Conservation (phyloP, 2,888 invertebrate species). For the Bhutanitis thaidina region DNA sequence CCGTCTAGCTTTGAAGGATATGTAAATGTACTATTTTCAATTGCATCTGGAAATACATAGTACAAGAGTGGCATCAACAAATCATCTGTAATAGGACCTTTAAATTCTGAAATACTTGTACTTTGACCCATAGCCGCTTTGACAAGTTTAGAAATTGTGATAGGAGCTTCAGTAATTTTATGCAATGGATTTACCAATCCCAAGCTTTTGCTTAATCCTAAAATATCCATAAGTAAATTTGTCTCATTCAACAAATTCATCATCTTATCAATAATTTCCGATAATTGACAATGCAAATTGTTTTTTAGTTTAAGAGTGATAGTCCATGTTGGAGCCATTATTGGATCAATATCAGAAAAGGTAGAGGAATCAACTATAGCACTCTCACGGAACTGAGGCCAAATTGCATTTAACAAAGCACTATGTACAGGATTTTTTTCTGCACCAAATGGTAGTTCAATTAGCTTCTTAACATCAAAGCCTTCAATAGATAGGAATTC, state of each 20-base stretch:
- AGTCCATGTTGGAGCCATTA: constrained; percentile 89
- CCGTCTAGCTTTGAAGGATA: constrained; percentile 73
- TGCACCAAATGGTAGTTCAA: constrained; percentile 90
- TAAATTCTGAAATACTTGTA: constrained; percentile 79
- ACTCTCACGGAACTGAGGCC: constrained; percentile 92
- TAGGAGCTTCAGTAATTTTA: constrained; percentile 88
- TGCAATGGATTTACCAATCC: constrained; percentile 81
- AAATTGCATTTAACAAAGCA: constrained; percentile 88
- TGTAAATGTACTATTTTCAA: constrained; percentile 79
- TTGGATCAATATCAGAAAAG: constrained; percentile 93
- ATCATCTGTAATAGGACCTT: constrained; percentile 88
- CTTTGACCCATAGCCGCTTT: constrained; percentile 75
- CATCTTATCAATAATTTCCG: constrained; percentile 87
- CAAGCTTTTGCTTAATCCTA: constrained; percentile 68
- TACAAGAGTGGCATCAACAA: constrained; percentile 87
- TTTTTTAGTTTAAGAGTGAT: constrained; percentile 83
- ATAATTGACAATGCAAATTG: constrained; percentile 86
- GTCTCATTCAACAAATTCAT: constrained; percentile 81
- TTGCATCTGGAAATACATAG: constrained; percentile 94
- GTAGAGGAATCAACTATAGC: constrained; percentile 92
- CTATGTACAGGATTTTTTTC: constrained; percentile 89
- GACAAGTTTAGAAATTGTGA: constrained; percentile 81
- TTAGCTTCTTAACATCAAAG: constrained; percentile 68
- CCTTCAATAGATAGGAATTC: constrained; percentile 72
- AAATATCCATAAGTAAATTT: constrained; percentile 64